Base-by-base conservation (phyloP, 2,113 vertebrate species). In the Limnothrissa miodon region DNA sequence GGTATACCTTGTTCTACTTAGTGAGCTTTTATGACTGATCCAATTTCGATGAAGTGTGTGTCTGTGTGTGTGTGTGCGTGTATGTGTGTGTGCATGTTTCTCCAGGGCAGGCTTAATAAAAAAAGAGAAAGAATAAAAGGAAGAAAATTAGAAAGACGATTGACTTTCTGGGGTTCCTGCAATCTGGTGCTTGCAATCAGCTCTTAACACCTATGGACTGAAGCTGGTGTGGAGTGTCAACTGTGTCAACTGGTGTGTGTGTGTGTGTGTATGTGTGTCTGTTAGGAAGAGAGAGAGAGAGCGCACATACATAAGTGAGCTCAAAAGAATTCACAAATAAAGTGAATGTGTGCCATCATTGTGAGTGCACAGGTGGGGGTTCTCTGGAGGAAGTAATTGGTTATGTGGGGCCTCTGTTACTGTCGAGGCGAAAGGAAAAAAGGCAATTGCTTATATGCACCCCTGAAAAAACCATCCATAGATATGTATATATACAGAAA, bases 401-500 rank as follows among this genome's bases (percentile, higher is more conserved):
- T 74, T 74, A 74, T 13, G 66, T 74, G 66, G 33, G 66, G 66
- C 66, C 66, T 74, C 66, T 17, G 29, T 36, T 74, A 74, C 29
- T 74, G 66, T 74, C 66, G 66, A 74, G 29, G 66, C 66, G 11
- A 74, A 74, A 74, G 59, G 66, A 74, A 74, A 56, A 74, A 74
- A 74, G 66, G 66, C 66, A 74, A 74, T 74, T 74, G 66, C 66
- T 74, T 74, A 74, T 74, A 74, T 74, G 66, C 66, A 74, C 66
- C 92, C 93, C 93, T 93, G 93, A 93, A 90, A 48, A 74, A 92
- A 62, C 92, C 93, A 92, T 90, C 92, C 92, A 93, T 93, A 94
- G 90, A 94, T 93, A 93, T 94, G 92, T 93, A 92, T 93, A 92
- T 92, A 91, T 92, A 93, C 91, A 94, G 91, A 90, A 66, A 83